Percentiles rank a stretch among this genome's conserved stretches.
Evolutionary conservation across 92 coral and sea anemone species (phyloP).

Genomic region (Pocillopora grandis): DNA sequence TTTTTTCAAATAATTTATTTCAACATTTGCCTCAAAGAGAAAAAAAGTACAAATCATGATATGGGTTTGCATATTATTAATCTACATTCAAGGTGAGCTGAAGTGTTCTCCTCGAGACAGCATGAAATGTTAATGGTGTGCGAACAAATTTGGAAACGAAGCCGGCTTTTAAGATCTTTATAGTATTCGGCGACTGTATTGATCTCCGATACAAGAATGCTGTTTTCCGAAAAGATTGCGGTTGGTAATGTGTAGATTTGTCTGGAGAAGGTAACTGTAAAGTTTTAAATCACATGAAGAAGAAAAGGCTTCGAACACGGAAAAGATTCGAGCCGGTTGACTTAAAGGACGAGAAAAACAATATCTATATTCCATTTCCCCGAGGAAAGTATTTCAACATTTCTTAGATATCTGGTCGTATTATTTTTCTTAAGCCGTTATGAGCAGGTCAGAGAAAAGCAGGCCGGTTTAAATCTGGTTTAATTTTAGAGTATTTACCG

Average conservation of each 20-base stretch:
- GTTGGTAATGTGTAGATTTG: not conserved
- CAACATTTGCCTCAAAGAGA: not conserved
- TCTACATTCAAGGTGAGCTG: constrained; percentile 11
- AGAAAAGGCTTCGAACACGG: not conserved
- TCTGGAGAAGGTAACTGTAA: no score
- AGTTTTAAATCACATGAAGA: not conserved
- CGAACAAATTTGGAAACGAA: constrained; percentile 25
- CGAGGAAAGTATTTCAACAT: not conserved
- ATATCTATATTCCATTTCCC: not conserved
- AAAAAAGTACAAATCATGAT: not conserved
- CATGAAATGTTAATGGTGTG: constrained; percentile 31
- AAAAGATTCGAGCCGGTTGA: not conserved
- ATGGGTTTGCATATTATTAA: not conserved
- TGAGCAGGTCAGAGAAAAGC: not conserved
- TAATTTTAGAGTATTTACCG: not conserved
- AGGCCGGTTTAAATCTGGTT: not conserved
- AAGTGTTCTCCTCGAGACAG: constrained; percentile 2
- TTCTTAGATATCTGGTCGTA: not conserved
- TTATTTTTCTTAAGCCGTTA: not conserved
- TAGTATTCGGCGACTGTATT: constrained; percentile 26
- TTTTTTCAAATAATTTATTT: not conserved
- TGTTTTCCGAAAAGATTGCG: constrained; percentile 2
- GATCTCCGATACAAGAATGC: not conserved
- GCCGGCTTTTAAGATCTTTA: not conserved
- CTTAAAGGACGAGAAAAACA: constrained; percentile 18